Base-by-base conservation (phyloP, 2,113 vertebrate genomes). In the Istiophorus platypterus region DNA sequence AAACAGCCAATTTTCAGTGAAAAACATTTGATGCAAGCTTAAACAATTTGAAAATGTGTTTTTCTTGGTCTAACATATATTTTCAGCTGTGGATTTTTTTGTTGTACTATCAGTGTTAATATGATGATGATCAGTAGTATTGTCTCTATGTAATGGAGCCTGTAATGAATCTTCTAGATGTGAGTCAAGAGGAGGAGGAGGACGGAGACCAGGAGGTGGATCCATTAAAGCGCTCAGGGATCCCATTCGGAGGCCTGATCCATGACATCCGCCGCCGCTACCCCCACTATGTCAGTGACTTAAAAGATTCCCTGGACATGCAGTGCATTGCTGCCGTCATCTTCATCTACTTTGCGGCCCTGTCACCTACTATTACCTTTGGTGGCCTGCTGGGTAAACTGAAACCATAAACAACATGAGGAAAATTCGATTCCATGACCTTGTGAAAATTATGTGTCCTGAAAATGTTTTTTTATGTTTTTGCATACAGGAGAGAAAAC, bases 291-390 rank as follows among this genome's bases (percentile, higher is more conserved):
- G 86, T 95, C 88, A 99, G 97, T 24, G 98, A 99, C 94, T 91
- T 99, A 59, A 96, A 96, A 86, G 98, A 99, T 0, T 96, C 97
- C 4, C 54, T 99, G 88, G 96, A 99, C 94, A 96, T 95, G 81
- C 98, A 99, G 93, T 99, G 98, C 39, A 58, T 99, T 54, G 98
- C 98, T 0, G 97, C 97, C 0, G 95, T 99, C 85, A 97, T 99
- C 85, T 99, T 99, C 93, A 99, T 99, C 94, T 99, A 99, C 91
- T 99, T 99, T 11, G 98, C 98, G 1, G 98, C 98, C 62, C 96
- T 99, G 87, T 99, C 98, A 20, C 98, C 98, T 15, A 98, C 98
- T 81, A 99, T 99, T 91, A 99, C 98, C 71, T 99, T 99, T 24
- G 98, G 98, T 89, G 98, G 98, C 71, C 96, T 99, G 87, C 94